Conservation (phyloP, 2,888 invertebrate species). For the Orthosia cruda region DNA sequence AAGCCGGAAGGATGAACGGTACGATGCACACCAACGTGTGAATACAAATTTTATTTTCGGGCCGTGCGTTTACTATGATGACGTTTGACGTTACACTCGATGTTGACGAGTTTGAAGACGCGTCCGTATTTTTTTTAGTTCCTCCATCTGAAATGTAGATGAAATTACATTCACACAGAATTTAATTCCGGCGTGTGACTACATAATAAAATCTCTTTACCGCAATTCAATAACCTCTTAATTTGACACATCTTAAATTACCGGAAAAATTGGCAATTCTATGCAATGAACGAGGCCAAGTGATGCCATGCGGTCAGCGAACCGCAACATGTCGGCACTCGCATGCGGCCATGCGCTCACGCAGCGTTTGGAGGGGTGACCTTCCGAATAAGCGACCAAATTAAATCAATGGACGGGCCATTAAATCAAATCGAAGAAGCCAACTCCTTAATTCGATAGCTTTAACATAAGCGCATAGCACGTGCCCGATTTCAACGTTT, state of each 20-base stretch:
- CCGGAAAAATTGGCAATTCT: slow-evolving; percentile 62
- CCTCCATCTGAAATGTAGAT: slow-evolving; percentile 1
- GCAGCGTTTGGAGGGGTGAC: slow-evolving; percentile 65
- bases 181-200: slow-evolving; percentile 5
- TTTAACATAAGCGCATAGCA: slow-evolving; percentile 57
- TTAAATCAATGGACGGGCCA: slow-evolving; percentile 48
- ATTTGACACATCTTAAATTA: slow-evolving; percentile 69
- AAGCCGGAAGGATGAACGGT: slow-evolving; percentile 42
- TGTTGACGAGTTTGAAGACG: slow-evolving; percentile 7
- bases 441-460: slow-evolving; percentile 43
- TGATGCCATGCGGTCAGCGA: slow-evolving; percentile 81
- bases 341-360: slow-evolving; percentile 73
- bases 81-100: not conserved
- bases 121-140: not conserved
- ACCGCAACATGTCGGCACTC: slow-evolving; percentile 80
- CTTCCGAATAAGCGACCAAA: slow-evolving; percentile 68
- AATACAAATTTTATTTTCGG: not conserved
- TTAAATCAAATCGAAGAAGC: slow-evolving; percentile 35
- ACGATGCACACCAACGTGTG: slow-evolving; percentile 29
- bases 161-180: slow-evolving; percentile 28
- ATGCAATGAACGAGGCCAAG: slow-evolving; percentile 72
- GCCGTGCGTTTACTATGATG: not conserved
- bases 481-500: slow-evolving; percentile 63
- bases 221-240: slow-evolving; percentile 35
- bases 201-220: slow-evolving; percentile 38